phyloP scores from a whole-genome alignment of 2,113 vertebrate genomes.

The Albula glossodonta region DNA sequence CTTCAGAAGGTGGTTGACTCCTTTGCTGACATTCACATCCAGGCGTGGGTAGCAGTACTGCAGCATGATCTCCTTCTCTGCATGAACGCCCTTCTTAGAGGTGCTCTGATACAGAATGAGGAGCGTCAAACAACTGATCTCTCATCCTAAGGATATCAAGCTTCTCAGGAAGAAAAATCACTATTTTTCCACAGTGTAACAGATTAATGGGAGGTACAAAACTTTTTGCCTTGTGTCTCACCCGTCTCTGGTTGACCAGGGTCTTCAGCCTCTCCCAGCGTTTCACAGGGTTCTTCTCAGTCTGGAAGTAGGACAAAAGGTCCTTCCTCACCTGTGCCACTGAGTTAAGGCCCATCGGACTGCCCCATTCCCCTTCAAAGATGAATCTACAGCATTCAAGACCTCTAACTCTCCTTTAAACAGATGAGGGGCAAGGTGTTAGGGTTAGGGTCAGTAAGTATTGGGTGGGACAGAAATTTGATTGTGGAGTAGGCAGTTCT shows the following conservation, averaged over 20 bases:
- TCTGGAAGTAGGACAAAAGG: slow-evolving; percentile 66
- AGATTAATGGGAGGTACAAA: no score
- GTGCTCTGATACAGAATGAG: slow-evolving; percentile 1
- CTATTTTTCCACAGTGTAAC: background rate
- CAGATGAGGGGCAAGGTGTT: no score
- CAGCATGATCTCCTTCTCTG: slow-evolving; percentile 88
- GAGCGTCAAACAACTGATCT: background rate
- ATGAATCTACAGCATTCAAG: no score
- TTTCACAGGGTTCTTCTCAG: slow-evolving; percentile 66
- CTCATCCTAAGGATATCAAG: background rate
- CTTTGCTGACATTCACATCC: slow-evolving; percentile 93
- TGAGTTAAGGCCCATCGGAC: slow-evolving; percentile 56
- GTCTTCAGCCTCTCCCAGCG: slow-evolving; percentile 77
- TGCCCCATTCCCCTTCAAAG: no score
- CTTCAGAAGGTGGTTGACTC: slow-evolving; percentile 90
- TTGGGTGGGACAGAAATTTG: no score
- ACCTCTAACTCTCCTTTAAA: no score
- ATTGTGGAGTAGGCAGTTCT: no score
- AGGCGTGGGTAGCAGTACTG: slow-evolving; percentile 95
- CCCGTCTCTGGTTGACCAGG: slow-evolving; percentile 49
- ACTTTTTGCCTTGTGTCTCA: slow-evolving; percentile 30
- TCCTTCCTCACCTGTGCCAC: slow-evolving; percentile 70
- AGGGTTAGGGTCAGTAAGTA: no score
- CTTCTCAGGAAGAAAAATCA: background rate
- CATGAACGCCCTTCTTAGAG: slow-evolving; percentile 48